Base-by-base conservation (phyloP, 2,113 vertebrate species). In the Nothocercus nigrocapillus region DNA sequence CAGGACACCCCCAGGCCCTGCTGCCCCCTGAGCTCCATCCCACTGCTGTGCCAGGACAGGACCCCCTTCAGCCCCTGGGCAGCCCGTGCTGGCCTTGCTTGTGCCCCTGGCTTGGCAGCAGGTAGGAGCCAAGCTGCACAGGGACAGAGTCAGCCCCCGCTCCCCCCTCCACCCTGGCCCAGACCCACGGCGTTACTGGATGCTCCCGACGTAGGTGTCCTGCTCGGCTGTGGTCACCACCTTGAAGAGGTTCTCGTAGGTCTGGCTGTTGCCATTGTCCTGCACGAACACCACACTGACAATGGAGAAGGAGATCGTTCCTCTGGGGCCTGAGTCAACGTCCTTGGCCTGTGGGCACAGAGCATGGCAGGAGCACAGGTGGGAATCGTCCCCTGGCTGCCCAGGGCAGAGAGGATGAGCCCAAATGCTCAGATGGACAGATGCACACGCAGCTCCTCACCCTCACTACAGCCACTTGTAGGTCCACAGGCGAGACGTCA, bases 321-420 rank as follows among this genome's bases (percentile, higher is more conserved):
- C 96, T 3, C 98, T 97, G 4, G 1, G 6, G 38, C 94, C 98
- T 1, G 98, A 96, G 95, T 99, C 99, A 7, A 62, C 63, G 2
- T 99, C 99, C 9, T 32, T 97, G 85, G 99, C 99, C 99, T 99
- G 85, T 22, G 16, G 34, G 34, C 64, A 88, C 47, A 79, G 56
- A 79, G 25, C 0, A 0, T 20, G 82, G 36, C 49, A 63, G 67
- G n/a, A 68, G 38, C 42, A 47, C 0, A 1, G 61, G 20, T 7
- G 19, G 45, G 45, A 67, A 61, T 2, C 5, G 27, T 19, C 20
- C 68, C 20, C 12, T 0, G 2, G 45, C 27, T 89, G 42, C 15
- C 70, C 54, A 2, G 0, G 0, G 20, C 3, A 2, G 19, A 16
- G 28, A 47, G 5, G 38, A 24, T 3, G 2, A 63, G 13, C 22